Percentiles rank a stretch among this genome's conserved stretches.
Evolutionary conservation across 2,113 vertebrate genomes (phyloP).

Genomic region (Ammodytes dubius): DNA sequence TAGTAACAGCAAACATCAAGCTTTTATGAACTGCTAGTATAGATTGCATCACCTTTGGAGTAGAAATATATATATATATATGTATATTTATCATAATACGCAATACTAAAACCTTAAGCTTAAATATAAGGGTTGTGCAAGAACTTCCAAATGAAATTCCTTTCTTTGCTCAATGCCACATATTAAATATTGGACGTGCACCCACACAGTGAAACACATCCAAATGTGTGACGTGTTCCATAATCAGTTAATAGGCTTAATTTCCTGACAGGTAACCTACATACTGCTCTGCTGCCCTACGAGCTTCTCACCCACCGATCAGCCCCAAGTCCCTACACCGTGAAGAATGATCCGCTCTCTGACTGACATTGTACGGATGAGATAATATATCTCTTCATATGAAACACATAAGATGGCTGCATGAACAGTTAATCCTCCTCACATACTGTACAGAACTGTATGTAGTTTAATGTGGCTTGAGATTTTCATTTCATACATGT

Average conservation of each 20-base stretch:
- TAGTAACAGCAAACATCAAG: background rate
- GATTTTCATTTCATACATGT: background rate
- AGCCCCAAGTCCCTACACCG: conserved; percentile 20
- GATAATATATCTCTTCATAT: conserved; percentile 31
- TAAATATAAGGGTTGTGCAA: background rate
- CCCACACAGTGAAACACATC: background rate
- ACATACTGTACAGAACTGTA: background rate
- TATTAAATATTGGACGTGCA: conserved; percentile 37
- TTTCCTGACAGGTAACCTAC: conserved; percentile 77
- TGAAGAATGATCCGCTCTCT: conserved; percentile 38
- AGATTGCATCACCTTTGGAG: background rate
- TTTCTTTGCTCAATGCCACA: conserved; percentile 1
- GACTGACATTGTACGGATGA: conserved; percentile 25
- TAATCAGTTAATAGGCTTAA: conserved; percentile 74
- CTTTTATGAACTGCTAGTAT: background rate
- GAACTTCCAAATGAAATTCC: background rate
- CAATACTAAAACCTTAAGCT: background rate
- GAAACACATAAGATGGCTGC: conserved; percentile 39
- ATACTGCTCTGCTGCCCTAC: conserved; percentile 51
- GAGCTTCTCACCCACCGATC: conserved; percentile 19
- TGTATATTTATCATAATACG: background rate
- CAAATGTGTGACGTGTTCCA: conserved; percentile 51
- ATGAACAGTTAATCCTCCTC: conserved; percentile 47
- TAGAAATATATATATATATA: background rate
- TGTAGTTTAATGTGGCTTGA: background rate